A percentile compares a stretch with the other conserved stretches of the same genome.
phyloP scores from a whole-genome alignment of 2,888 invertebrate species.

The Saturnia pavonia region DNA sequence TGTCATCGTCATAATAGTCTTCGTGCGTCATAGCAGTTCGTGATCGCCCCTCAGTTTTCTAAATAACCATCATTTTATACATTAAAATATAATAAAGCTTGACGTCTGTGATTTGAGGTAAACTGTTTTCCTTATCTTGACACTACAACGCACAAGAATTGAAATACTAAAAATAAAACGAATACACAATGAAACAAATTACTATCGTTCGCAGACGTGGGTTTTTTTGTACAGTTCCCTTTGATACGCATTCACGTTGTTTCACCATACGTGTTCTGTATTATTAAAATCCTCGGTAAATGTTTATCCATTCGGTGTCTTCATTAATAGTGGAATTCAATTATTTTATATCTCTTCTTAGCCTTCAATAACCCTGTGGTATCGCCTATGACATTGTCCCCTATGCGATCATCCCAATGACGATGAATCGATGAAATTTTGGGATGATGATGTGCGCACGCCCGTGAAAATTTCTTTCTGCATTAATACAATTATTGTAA shows the following conservation, averaged over 20 bases:
- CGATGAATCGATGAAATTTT: too few species aligned
- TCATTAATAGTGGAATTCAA: background rate
- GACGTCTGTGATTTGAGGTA: background rate
- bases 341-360: background rate
- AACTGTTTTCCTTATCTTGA: background rate
- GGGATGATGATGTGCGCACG: too few species aligned
- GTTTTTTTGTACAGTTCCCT: constrained; percentile 16
- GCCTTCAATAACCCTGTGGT: background rate
- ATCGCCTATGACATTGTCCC: too few species aligned
- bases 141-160: background rate
- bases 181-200: constrained; percentile 4
- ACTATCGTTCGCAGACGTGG: background rate
- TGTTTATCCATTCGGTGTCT: background rate
- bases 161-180: background rate
- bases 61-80: background rate
- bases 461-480: too few species aligned
- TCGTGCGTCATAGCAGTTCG: too few species aligned
- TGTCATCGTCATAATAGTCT: background rate
- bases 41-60: too few species aligned
- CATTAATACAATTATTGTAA: too few species aligned
- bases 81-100: background rate
- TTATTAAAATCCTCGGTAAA: background rate
- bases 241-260: constrained; percentile 44
- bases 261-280: constrained; percentile 39
- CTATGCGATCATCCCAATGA: too few species aligned